Conservation (phyloP, 2,797 vertebrate species). For the Myotis daubentonii region DNA sequence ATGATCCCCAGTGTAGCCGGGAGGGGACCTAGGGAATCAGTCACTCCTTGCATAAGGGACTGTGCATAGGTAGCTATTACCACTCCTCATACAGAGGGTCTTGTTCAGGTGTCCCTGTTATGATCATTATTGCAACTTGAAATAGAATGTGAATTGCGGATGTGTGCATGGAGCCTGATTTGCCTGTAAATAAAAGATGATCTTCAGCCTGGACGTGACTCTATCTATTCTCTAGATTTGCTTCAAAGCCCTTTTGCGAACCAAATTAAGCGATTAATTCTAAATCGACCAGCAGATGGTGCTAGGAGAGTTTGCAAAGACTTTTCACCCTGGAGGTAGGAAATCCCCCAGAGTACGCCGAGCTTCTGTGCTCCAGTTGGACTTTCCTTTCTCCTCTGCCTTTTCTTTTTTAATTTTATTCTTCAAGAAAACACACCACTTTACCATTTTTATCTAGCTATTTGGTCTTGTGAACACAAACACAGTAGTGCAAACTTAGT, state of each 20-base stretch:
- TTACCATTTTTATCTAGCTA: background rate
- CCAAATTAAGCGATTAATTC: background rate
- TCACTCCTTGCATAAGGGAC: too few relatives aligned
- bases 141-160: slow-evolving; percentile 31
- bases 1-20: accelerated
- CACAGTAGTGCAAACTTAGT: background rate
- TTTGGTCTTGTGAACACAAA: background rate
- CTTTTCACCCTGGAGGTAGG: accelerated
- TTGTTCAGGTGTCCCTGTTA: background rate
- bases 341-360: accelerated
- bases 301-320: slow-evolving; percentile 39
- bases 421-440: background rate
- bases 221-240: accelerated
- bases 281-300: slow-evolving; percentile 36
- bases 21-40: background rate
- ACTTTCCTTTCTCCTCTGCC: background rate
- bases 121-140: background rate
- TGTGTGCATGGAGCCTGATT: background rate
- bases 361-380: background rate
- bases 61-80: background rate
- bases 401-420: background rate
- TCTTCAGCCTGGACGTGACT: background rate
- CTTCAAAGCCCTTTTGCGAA: background rate
- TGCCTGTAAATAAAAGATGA: background rate
- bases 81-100: background rate